phyloP scores from a whole-genome alignment of 2,797 vertebrate species.

The Falco peregrinus region DNA sequence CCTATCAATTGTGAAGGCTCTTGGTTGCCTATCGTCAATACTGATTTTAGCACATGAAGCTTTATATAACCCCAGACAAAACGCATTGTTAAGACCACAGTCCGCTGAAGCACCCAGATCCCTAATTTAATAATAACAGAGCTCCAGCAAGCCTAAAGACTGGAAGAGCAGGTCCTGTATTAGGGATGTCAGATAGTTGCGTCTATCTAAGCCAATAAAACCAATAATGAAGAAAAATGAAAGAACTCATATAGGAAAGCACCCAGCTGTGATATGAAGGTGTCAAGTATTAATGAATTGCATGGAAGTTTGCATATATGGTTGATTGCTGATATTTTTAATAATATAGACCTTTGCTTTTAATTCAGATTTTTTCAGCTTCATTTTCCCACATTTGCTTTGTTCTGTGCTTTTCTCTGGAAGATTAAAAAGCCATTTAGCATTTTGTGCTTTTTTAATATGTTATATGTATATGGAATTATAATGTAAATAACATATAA shows the following conservation, averaged over 20 bases:
- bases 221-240: background rate
- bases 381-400: background rate
- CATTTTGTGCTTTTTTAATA: background rate
- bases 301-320: rapidly evolving
- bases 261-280: background rate
- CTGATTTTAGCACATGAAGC: background rate
- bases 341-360: background rate
- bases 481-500: too few species aligned
- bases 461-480: too few species aligned
- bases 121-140: background rate
- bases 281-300: background rate
- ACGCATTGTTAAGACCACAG: background rate
- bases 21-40: background rate
- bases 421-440: background rate
- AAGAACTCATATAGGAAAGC: background rate
- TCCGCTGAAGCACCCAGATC: background rate
- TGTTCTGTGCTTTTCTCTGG: background rate
- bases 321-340: background rate
- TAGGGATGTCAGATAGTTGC: background rate
- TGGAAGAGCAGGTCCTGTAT: background rate
- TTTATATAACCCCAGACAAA: slow-evolving; percentile 7
- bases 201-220: background rate
- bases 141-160: background rate
- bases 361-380: background rate
- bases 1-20: background rate